Conservation (phyloP, 2,113 vertebrate species). For the Anguilla japonica region DNA sequence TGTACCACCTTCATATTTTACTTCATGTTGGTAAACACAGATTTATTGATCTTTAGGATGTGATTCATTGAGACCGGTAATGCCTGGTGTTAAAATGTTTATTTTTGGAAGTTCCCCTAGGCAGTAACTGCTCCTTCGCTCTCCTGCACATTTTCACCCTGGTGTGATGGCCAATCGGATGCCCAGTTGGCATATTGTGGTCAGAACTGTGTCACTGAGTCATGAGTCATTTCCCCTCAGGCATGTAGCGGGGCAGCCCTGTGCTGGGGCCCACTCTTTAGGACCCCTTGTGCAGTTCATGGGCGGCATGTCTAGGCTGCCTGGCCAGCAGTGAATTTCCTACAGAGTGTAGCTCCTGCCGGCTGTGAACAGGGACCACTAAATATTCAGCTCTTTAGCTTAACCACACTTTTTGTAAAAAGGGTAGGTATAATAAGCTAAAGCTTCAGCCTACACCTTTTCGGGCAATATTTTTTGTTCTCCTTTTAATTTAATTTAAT, state of each 20-base stretch:
- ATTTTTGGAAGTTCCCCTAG: background rate
- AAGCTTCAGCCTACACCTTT: too few relatives aligned
- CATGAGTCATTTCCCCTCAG: slow-evolving; percentile 9
- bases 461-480: too few relatives aligned
- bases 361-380: slow-evolving; percentile 34
- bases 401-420: too few relatives aligned
- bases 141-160: background rate
- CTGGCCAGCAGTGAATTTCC: slow-evolving; percentile 35
- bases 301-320: background rate
- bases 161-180: background rate
- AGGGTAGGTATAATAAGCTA: too few relatives aligned
- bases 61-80: too few relatives aligned
- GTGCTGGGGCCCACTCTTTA: background rate
- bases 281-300: background rate
- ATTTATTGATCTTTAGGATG: too few relatives aligned
- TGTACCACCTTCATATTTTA: too few relatives aligned
- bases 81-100: background rate
- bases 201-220: background rate
- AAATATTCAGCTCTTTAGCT: background rate
- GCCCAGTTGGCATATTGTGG: background rate
- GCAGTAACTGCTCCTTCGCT: background rate
- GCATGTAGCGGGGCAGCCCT: background rate
- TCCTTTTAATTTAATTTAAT: too few relatives aligned
- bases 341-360: slow-evolving; percentile 39
- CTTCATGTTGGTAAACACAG: too few relatives aligned